Percentiles rank a stretch among this genome's conserved stretches.
Evolutionary conservation across 2,888 invertebrate species (phyloP).

Genomic region (Athalia circularis): DNA sequence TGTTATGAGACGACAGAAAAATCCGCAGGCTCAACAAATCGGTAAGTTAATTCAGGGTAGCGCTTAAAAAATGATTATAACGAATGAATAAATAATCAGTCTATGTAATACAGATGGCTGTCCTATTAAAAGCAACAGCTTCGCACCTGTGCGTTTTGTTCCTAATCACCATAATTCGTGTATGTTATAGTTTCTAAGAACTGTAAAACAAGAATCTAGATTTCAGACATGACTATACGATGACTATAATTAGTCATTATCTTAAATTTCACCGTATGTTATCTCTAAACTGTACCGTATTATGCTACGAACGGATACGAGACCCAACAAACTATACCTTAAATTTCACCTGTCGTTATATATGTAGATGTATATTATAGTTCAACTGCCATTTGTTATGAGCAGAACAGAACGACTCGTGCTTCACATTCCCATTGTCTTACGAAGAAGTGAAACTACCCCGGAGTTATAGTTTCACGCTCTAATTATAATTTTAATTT

Average conservation of each 20-base stretch:
- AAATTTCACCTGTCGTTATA: background rate
- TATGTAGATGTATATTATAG: too few relatives aligned
- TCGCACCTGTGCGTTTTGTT: background rate
- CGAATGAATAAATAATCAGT: too few relatives aligned
- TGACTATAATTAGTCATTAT: constrained; percentile 16
- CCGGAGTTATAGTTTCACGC: background rate
- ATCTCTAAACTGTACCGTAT: background rate
- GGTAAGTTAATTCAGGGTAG: constrained; percentile 61
- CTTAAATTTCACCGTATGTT: background rate
- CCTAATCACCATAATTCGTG: background rate
- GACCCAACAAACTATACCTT: background rate
- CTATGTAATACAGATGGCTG: background rate
- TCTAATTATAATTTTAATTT: background rate
- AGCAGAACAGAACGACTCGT: background rate
- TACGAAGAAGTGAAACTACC: constrained; percentile 1
- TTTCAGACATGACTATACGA: constrained; percentile 2
- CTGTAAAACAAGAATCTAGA: background rate
- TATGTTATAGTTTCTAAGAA: background rate
- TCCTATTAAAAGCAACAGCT: background rate
- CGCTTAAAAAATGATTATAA: background rate
- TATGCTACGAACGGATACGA: background rate
- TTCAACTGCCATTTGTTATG: constrained; percentile 2
- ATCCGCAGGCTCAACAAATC: constrained; percentile 58
- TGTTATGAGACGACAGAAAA: constrained; percentile 70
- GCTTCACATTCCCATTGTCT: background rate